Percentiles rank a stretch among this genome's conserved stretches.
phyloP scores from a whole-genome alignment of 2,888 invertebrate genomes.

The Philonicus albiceps region DNA sequence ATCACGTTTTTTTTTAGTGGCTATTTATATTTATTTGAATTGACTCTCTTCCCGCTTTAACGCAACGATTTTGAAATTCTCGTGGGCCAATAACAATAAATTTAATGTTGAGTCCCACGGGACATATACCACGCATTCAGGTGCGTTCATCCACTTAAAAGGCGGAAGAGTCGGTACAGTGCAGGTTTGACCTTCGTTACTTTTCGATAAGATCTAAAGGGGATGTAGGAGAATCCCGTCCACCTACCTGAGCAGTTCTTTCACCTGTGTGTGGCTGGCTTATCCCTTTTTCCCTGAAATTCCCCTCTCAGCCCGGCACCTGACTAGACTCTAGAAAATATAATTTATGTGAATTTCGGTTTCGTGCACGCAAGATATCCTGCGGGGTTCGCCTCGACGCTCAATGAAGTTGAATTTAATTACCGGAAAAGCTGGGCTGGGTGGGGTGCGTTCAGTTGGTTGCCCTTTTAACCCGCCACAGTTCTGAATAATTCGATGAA shows the following conservation, averaged over 20 bases:
- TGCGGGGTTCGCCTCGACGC: not conserved
- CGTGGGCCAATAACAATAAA: not conserved
- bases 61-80: not conserved
- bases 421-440: constrained; percentile 3
- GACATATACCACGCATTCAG: not conserved
- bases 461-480: not conserved
- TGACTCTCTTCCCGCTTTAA: not conserved
- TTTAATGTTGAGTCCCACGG: not conserved
- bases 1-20: not conserved
- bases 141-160: not conserved
- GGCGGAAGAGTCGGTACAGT: not conserved
- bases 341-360: not conserved
- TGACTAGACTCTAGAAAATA: not conserved
- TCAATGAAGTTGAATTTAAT: constrained; percentile 9
- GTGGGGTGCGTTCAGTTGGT: not conserved
- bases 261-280: constrained; percentile 15
- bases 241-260: not conserved
- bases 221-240: not conserved
- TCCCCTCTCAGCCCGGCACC: not conserved
- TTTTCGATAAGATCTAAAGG: not conserved
- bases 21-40: not conserved
- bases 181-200: not conserved
- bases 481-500: not conserved
- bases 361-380: constrained; percentile 13
- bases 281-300: not conserved